Base-by-base conservation (phyloP, 2,113 vertebrate species). In the Herpailurus yagouaroundi region DNA sequence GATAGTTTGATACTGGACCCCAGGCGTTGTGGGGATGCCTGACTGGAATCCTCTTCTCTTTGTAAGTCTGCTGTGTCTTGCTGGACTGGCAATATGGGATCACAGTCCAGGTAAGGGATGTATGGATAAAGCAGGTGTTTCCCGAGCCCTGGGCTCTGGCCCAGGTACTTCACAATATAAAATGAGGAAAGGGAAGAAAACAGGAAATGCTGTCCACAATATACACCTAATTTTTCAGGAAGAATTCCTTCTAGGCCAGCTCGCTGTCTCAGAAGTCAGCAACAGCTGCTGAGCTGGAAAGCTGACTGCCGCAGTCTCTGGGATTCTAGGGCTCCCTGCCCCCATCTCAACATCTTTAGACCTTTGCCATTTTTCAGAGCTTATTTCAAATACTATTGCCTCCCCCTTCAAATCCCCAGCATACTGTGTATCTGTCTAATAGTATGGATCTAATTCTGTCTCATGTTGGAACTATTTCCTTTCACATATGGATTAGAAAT, bases 151-250 rank as follows among this genome's bases (percentile, higher is more conserved):
- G 66, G 82, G 79, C 77, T 96, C 69, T 83, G 91, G 29, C 57
- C 69, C 92, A 97, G 89, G 89, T 95, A 95, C 21, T 36, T 93
- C 74, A 96, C 89, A 97, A 90, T 79, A 64, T 91, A 97, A 97
- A 95, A 92, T 45, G 92, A 96, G 66, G 41, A 92, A 96, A 97
- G 66, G 85, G 91, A 92, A 94, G 52, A 93, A 97, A 97, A 97
- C 89, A 96, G 97, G 96, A 97, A 98, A 92, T 96, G 68, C 64
- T 97, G 48, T 36, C 66, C 71, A 89, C 7, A 71, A 3, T 12
- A 55, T 85, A 13, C 27, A 93, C 71, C 66, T 95, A 85, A 89
- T 93, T 89, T 84, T 93, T 96, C 36, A 57, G 83, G 83, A 96
- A 95, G 55, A 96, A 96, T 84, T 94, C 63, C 71, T 97, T 87